A percentile compares a stretch with the other conserved stretches of the same genome.
These are phyloP conservation scores for Amphipoea oculea DNA, from an alignment of 2,888 invertebrate genomes.

Conservation along the genomic window DNA sequence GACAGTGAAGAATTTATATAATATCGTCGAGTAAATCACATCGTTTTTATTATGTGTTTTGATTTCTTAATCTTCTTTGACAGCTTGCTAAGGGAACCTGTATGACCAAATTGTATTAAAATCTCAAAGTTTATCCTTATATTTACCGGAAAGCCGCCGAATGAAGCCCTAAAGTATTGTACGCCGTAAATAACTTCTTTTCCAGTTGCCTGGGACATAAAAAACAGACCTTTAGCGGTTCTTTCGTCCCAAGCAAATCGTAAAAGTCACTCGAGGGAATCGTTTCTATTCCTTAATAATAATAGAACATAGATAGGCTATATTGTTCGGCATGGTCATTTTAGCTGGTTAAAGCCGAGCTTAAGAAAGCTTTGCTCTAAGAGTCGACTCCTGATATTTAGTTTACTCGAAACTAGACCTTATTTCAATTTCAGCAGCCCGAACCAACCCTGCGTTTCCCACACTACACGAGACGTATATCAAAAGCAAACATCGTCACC, in stretches of 20 bases:
- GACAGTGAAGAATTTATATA: conserved; percentile 1
- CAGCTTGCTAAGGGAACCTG: not conserved
- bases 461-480: conserved; percentile 18
- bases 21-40: not conserved
- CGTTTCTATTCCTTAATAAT: conserved; percentile 32
- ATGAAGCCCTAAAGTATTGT: conserved; percentile 30
- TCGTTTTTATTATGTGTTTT: not conserved
- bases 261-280: conserved; percentile 53
- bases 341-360: not conserved
- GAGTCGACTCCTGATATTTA: not conserved
- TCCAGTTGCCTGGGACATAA: conserved; percentile 44
- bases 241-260: conserved; percentile 42
- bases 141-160: conserved; percentile 10
- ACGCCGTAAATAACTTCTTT: conserved; percentile 44
- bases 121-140: not conserved
- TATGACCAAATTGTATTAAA: conserved; percentile 3
- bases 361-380: not conserved
- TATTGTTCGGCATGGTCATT: not conserved
- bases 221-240: conserved; percentile 33
- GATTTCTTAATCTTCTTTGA: not conserved
- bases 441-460: not conserved
- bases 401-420: conserved; percentile 17
- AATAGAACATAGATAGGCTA: conserved; percentile 35
- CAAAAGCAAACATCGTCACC: conserved; percentile 32
- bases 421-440: conserved; percentile 12